Percentiles rank a stretch among this genome's conserved stretches.
Evolutionary conservation across 2,888 invertebrate species (phyloP).

Genomic region (Laothoe populi): DNA sequence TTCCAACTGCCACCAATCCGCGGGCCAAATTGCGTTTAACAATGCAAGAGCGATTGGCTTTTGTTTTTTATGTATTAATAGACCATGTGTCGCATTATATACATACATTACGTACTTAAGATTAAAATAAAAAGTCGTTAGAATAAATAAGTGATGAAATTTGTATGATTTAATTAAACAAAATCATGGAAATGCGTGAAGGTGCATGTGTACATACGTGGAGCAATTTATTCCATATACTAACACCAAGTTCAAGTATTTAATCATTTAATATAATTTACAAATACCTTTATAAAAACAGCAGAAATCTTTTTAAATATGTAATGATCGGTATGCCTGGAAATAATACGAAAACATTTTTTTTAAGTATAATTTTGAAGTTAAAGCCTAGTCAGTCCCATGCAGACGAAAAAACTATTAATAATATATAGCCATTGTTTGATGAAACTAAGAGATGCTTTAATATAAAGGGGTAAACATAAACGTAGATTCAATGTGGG

Average conservation of each 20-base stretch:
- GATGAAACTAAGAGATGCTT: slow-evolving; percentile 24
- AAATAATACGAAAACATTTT: neutral
- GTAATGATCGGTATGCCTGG: neutral
- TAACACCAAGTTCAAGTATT: too few species aligned
- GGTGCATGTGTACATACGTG: too few species aligned
- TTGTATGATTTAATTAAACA: too few species aligned
- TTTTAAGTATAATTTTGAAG: neutral
- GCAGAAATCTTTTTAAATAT: too few species aligned
- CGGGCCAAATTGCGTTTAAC: slow-evolving; percentile 28
- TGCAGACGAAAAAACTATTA: neutral
- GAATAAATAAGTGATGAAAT: too few species aligned
- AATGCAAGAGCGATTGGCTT: slow-evolving; percentile 9
- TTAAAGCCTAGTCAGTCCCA: neutral
- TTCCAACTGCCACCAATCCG: slow-evolving; percentile 53
- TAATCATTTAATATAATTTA: too few species aligned
- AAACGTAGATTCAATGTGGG: slow-evolving; percentile 26
- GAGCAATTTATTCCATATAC: too few species aligned
- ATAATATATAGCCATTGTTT: slow-evolving; percentile 6
- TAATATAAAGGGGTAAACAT: slow-evolving; percentile 25
- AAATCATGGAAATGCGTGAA: too few species aligned
- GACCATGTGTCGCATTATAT: slow-evolving; percentile 10
- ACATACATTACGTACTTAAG: neutral
- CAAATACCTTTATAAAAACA: too few species aligned
- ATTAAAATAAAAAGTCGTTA: neutral
- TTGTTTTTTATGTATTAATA: slow-evolving; percentile 21